These are phyloP conservation scores for Ceramica pisi DNA, from an alignment of 2,888 invertebrate genomes.

Conservation along the genomic window DNA sequence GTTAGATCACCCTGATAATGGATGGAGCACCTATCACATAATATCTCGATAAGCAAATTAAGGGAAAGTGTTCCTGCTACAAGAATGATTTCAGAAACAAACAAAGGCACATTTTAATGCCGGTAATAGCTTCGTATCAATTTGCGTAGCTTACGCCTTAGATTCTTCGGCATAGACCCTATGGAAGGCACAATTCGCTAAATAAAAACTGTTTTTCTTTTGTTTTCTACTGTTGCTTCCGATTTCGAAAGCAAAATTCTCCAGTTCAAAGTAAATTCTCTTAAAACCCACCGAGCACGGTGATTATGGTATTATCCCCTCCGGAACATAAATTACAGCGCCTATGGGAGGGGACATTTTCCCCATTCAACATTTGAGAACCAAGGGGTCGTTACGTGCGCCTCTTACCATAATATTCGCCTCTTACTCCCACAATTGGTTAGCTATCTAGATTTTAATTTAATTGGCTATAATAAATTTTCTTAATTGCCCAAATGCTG, in stretches of 20 bases:
- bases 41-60: neutral
- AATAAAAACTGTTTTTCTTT: neutral
- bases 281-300: constrained; percentile 26
- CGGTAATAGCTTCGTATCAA: neutral
- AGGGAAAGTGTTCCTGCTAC: too few relatives aligned
- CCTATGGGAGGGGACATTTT: constrained; percentile 34
- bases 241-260: constrained; percentile 22
- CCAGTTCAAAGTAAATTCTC: constrained; percentile 15
- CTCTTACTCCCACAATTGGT: constrained; percentile 48
- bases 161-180: too few relatives aligned
- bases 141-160: neutral
- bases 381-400: constrained; percentile 31
- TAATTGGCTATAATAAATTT: constrained; percentile 58
- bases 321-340: constrained; percentile 48
- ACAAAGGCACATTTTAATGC: neutral
- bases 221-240: neutral
- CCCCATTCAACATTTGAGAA: constrained; percentile 36
- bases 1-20: neutral
- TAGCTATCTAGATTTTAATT: constrained; percentile 54
- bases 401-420: constrained; percentile 25
- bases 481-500: constrained; percentile 51
- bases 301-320: constrained; percentile 54
- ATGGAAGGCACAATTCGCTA: neutral
- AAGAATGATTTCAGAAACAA: too few relatives aligned
- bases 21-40: neutral